Base-by-base conservation (phyloP, 1,140 invertebrate genomes). In the Andrena cerasifolii region DNA sequence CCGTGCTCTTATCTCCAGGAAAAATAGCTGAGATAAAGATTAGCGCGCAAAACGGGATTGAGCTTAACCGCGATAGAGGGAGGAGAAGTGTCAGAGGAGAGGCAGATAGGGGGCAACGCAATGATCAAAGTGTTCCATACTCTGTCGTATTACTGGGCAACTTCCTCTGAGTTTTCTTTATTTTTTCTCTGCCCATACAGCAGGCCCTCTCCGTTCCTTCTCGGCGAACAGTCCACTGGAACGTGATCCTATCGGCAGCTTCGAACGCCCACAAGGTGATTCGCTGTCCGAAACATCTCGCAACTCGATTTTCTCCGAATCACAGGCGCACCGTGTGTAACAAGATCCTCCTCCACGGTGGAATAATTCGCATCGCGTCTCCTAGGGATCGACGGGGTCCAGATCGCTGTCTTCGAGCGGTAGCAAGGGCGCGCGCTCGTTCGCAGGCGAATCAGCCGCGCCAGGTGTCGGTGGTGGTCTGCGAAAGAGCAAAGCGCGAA, bases 401-500 rank as follows among this genome's bases (percentile, higher is more conserved):
- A 18, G 54, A 24, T 43, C 36, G 3, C 12, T 10, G 10, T 21
- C 14, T n/a, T 58, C 26, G 10, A 40, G 53, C 18, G 21, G 24
- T 18, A 7, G 33, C 10, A 33, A 7, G n/a, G n/a, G n/a, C 24
- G 16, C 3, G 2, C 1, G 18, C 10, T 3, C 18, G 58, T 59
- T 28, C 33, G 24, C 31, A 10, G 10, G 40, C 71, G 16, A 28
- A 14, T 26, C 28, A 40, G 3, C 14, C n/a, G n/a, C 33, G 73
- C 73, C 73, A 68, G 65, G 14, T 40, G 36, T 26, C 10, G 61
- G 54, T 33, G 31, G 18, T 36, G 16, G 24, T 67, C 12, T 18
- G 81, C 81, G 77, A 83, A 18, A 5, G 16, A 10, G n/a, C n/a
- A n/a, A n/a, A 59, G 31, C 58, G 47, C 45, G 36, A 75, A 78